A percentile compares a stretch with the other conserved stretches of the same genome.
These are phyloP conservation scores for Nasonia giraulti DNA, from an alignment of 1,140 invertebrate species.

Conservation along the genomic window DNA sequence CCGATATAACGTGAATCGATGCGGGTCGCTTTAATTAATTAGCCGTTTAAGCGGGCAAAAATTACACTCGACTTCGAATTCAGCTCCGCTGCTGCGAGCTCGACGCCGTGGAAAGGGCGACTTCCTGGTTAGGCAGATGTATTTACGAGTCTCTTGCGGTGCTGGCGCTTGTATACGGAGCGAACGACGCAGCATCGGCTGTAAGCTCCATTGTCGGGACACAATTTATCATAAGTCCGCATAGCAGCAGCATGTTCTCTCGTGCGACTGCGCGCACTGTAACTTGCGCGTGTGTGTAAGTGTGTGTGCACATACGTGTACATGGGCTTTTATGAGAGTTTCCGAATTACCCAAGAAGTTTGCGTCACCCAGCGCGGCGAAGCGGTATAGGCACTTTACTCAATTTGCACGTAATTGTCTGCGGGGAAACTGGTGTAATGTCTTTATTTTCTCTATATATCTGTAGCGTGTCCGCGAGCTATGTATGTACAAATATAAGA, in stretches of 20 bases:
- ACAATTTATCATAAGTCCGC: conserved; percentile 59
- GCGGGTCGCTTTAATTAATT: too few species aligned
- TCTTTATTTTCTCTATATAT: too few species aligned
- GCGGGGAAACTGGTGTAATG: too few species aligned
- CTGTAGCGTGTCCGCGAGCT: too few species aligned
- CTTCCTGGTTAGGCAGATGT: background rate
- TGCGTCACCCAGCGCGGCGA: background rate
- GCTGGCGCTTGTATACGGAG: background rate
- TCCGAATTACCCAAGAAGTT: background rate
- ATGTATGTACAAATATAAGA: too few species aligned
- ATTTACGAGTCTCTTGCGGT: background rate
- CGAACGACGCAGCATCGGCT: conserved; percentile 4
- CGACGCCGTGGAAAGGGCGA: background rate
- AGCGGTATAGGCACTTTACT: background rate
- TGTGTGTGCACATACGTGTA: background rate
- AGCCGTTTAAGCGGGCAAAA: too few species aligned
- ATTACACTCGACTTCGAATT: too few species aligned
- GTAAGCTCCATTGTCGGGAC: conserved; percentile 56
- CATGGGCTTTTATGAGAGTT: background rate
- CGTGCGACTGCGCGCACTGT: background rate
- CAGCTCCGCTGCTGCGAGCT: too few species aligned
- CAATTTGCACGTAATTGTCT: background rate
- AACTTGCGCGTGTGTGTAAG: background rate
- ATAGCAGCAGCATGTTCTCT: background rate
- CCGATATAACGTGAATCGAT: too few species aligned